phyloP scores from a whole-genome alignment of 2,888 invertebrate genomes.

The Lymantria monacha region DNA sequence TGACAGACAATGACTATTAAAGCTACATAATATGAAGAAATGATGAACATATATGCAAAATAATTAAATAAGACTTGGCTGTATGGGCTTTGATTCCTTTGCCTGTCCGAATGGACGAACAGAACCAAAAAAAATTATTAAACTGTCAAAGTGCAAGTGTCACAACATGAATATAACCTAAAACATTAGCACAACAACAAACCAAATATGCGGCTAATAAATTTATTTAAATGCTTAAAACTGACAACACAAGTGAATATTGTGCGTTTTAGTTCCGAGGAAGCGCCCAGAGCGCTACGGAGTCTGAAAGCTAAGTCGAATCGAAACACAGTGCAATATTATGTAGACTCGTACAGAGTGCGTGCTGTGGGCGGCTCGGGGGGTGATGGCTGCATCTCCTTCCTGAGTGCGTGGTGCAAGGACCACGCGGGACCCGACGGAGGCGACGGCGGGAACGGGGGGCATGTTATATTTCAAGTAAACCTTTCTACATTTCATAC shows the following conservation, averaged over 20 bases:
- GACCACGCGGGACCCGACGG: constrained; percentile 97
- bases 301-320: constrained; percentile 69
- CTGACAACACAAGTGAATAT: constrained; percentile 19
- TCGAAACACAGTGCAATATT: constrained; percentile 76
- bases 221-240: constrained; percentile 35
- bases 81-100: too few species aligned
- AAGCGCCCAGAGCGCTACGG: constrained; percentile 59
- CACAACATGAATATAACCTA: constrained; percentile 29
- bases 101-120: too few species aligned
- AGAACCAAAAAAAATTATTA: too few species aligned
- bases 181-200: background rate
- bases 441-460: constrained; percentile 98
- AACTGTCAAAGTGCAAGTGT: background rate
- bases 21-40: too few species aligned
- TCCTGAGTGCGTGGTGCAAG: constrained; percentile 90
- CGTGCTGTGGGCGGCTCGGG: constrained; percentile 92
- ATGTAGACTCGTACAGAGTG: constrained; percentile 87
- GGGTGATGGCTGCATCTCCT: constrained; percentile 95
- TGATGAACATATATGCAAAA: too few species aligned
- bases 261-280: constrained; percentile 46
- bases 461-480: constrained; percentile 91
- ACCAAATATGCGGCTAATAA: constrained; percentile 40
- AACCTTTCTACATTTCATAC: background rate
- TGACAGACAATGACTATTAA: too few species aligned
- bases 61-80: too few species aligned